A percentile compares a stretch with the other conserved stretches of the same genome.
These are phyloP conservation scores for Coleophora deauratella DNA, from an alignment of 2,888 invertebrate genomes.

Conservation along the genomic window DNA sequence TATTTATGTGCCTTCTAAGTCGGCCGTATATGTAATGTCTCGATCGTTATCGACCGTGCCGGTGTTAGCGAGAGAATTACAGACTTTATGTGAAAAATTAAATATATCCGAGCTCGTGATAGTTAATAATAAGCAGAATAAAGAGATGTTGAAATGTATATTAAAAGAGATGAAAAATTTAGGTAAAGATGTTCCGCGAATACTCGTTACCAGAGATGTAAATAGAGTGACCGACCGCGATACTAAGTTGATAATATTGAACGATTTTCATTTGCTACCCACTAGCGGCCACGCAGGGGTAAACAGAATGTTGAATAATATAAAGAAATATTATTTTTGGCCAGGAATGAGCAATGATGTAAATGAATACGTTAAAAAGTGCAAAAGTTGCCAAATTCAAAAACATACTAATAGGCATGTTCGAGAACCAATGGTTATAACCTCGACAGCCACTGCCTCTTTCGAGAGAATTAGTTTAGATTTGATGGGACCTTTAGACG, in stretches of 20 bases:
- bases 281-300: conserved; percentile 13
- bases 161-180: background rate
- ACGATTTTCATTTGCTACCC: conserved; percentile 13
- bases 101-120: background rate
- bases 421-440: conserved; percentile 9
- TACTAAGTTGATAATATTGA: conserved; percentile 7
- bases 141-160: background rate
- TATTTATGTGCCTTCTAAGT: background rate
- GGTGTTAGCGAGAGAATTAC: background rate
- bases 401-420: too few relatives aligned
- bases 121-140: background rate
- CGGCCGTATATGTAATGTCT: background rate
- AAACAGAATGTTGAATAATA: too few relatives aligned
- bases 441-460: conserved; percentile 7
- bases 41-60: too few relatives aligned
- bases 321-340: too few relatives aligned
- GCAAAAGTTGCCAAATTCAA: conserved; percentile 12
- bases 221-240: conserved; percentile 2
- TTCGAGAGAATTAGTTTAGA: too few relatives aligned
- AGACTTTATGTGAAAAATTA: background rate
- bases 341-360: conserved; percentile 4
- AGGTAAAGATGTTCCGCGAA: background rate
- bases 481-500: too few relatives aligned
- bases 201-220: background rate
- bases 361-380: too few relatives aligned